Evolutionary conservation across 2,797 vertebrate species (phyloP).

Genomic region (Ptychobarbus kaznakovi): DNA sequence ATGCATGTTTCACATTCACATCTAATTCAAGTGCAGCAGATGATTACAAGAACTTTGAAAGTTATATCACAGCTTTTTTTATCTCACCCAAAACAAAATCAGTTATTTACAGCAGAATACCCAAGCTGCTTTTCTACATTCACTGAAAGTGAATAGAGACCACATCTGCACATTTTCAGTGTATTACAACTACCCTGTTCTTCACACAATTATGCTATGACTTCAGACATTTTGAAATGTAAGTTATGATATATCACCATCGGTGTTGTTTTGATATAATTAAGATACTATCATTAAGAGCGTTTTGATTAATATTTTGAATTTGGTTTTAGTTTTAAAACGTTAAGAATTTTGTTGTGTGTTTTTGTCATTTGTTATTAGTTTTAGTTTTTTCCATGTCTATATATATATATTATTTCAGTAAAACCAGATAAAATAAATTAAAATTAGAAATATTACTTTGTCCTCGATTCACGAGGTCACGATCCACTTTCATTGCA

Average conservation of each 20-base stretch:
- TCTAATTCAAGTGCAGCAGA: background rate
- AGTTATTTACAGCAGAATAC: background rate
- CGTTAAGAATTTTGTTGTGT: no score
- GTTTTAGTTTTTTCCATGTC: no score
- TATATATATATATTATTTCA: no score
- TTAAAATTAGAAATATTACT: background rate
- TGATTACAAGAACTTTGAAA: background rate
- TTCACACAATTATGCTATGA: background rate
- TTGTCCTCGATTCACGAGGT: background rate
- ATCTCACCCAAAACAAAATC: background rate
- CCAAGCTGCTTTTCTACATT: background rate
- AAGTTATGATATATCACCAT: background rate
- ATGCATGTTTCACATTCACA: no score
- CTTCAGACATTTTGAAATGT: background rate
- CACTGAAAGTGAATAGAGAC: background rate
- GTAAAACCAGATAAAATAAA: no score
- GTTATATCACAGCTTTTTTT: background rate
- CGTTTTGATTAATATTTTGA: no score
- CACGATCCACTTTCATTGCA: background rate
- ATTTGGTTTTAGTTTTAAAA: background rate
- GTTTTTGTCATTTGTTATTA: no score
- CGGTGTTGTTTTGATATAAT: no score
- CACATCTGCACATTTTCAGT: background rate
- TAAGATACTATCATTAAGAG: no score
- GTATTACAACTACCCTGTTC: background rate